Conservation (phyloP, 2,113 vertebrate genomes). For the Tapirus terrestris region DNA sequence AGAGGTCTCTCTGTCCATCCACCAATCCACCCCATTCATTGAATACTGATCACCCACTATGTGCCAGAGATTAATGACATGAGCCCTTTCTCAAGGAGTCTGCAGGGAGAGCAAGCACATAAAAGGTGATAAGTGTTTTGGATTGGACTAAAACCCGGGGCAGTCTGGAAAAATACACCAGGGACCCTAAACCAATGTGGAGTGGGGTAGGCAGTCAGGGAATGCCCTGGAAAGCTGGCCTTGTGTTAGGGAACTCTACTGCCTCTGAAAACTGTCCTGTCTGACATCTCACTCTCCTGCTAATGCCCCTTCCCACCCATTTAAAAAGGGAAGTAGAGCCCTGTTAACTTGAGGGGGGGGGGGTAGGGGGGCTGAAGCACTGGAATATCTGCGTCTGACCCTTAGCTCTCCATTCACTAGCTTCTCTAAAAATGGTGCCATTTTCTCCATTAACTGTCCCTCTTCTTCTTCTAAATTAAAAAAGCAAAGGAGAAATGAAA, state of each 20-base stretch:
- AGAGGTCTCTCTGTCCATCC: background rate
- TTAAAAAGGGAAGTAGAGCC: background rate
- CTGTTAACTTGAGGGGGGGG: background rate
- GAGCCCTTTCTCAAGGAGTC: background rate
- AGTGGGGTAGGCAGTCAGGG: background rate
- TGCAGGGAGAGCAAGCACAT: background rate
- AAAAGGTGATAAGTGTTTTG: background rate
- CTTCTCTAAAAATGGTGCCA: background rate
- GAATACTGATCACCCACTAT: background rate
- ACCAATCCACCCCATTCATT: background rate
- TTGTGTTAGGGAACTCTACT: background rate
- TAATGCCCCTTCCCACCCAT: background rate
- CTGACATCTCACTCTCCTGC: background rate
- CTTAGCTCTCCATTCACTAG: background rate
- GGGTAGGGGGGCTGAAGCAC: too few relatives aligned
- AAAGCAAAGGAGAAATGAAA: background rate
- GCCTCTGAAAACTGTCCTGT: background rate
- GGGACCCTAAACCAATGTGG: background rate
- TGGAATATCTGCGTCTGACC: background rate
- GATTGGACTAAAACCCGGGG: background rate
- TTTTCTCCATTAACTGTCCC: background rate
- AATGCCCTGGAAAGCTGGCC: background rate
- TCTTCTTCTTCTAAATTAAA: conserved; percentile 4
- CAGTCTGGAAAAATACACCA: background rate
- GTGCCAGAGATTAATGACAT: background rate